Evolutionary conservation across 2,888 invertebrate genomes (phyloP), one percentile per base, ranked within the genome.

Genomic region (Synergus gifuensis): DNA sequence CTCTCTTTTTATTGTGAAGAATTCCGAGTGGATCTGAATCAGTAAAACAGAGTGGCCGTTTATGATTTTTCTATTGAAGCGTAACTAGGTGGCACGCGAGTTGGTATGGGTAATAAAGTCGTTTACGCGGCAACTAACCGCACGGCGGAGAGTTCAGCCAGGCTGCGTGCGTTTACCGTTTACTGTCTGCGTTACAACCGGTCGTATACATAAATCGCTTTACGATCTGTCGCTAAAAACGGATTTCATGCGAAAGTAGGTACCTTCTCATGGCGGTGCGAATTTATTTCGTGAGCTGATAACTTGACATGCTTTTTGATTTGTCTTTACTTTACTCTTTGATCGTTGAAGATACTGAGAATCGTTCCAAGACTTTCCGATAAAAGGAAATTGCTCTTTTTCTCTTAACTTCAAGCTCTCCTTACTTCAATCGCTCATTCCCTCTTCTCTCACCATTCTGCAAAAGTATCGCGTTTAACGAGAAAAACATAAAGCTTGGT

Each of bases 151-250:
- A 80, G 79, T 81, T 79, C 77, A 60, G 63, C 40, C 77, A 69
- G 69, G 83, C 85, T 81, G 86, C 85, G 80, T 83, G 83, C 85
- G 87, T 88, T 90, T 89, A 89, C 87, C 90, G 89, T 90, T 91
- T 91, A 90, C 90, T 89, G 87, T 88, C 90, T 86, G 82, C 89
- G 89, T 90, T 90, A 91, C 91, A 89, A 89, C 89, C 87, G 88
- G 84, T 88, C 89, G 88, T 88, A 87, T 84, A 88, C 91, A 91
- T 91, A 91, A 92, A 91, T 91, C 89, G 89, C 87, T 91, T 91
- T 91, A 91, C 91, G 92, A 91, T 91, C 90, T 89, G 91, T 91
- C 92, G 89, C 91, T 91, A 89, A 91, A 89, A 91, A 89, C 90
- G 87, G 89, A 91, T 91, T 91, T 90, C 89, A 90, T 87, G 87